Evolutionary conservation across 2,797 vertebrate species (phyloP).

Genomic region (Macropodus opercularis): DNA sequence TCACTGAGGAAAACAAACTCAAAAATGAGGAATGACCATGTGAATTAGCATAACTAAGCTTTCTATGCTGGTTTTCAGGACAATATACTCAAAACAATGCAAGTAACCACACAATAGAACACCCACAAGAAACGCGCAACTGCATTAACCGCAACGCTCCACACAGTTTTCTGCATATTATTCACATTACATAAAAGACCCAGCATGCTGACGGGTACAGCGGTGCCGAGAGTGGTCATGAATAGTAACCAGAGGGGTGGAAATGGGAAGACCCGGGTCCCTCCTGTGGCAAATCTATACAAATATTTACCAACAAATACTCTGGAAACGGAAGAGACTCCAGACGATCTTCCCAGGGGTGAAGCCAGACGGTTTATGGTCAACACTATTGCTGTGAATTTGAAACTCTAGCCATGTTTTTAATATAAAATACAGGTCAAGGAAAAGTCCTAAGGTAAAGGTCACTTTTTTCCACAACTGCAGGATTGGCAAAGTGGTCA

Average conservation of each 20-base stretch:
- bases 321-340: constrained; percentile 53
- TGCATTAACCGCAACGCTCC: constrained; percentile 73
- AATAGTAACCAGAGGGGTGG: constrained; percentile 64
- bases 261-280: constrained; percentile 56
- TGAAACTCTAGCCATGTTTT: constrained; percentile 45
- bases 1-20: constrained; percentile 51
- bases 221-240: constrained; percentile 64
- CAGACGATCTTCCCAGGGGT: constrained; percentile 57
- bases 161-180: constrained; percentile 74
- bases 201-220: constrained; percentile 58
- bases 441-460: constrained; percentile 58
- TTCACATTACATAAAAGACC: constrained; percentile 76
- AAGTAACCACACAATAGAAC: constrained; percentile 73
- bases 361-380: constrained; percentile 49
- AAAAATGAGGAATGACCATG: constrained; percentile 59
- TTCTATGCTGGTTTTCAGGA: constrained; percentile 74
- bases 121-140: constrained; percentile 69
- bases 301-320: constrained; percentile 59
- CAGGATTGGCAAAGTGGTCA: constrained; percentile 47
- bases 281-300: constrained; percentile 66
- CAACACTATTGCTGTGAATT: constrained; percentile 74
- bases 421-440: constrained; percentile 31
- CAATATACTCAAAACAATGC: constrained; percentile 69
- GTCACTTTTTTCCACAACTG: constrained; percentile 47
- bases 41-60: constrained; percentile 68